phyloP scores from a whole-genome alignment of 1,140 invertebrate genomes.

The Drosophila tani region DNA sequence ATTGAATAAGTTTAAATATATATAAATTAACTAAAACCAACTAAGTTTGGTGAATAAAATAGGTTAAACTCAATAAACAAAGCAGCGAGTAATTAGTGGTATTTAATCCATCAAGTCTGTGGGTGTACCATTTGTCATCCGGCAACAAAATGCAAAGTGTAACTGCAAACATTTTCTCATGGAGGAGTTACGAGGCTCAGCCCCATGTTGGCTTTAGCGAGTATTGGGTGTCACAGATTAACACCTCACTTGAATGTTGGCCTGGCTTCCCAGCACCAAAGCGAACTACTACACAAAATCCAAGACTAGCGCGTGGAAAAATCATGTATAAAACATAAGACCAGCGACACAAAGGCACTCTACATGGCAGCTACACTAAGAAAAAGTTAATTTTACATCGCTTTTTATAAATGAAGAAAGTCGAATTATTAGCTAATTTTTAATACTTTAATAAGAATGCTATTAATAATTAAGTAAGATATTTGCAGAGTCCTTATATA shows the following conservation, averaged over 20 bases:
- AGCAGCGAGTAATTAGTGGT: background rate
- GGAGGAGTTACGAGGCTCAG: constrained; percentile 20
- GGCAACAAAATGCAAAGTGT: constrained; percentile 46
- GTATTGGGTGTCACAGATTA: constrained; percentile 74
- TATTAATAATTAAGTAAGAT: background rate
- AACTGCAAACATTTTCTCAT: constrained; percentile 9
- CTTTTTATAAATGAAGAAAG: too few species aligned
- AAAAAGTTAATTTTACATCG: background rate
- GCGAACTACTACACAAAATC: constrained; percentile 66
- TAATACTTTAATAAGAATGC: too few species aligned
- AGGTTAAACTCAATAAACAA: background rate
- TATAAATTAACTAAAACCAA: background rate
- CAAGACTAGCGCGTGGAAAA: constrained; percentile 50
- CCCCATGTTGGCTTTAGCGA: constrained; percentile 34
- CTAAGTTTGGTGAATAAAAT: background rate
- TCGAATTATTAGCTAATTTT: too few species aligned
- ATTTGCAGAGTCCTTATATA: too few species aligned
- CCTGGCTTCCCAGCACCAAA: constrained; percentile 23
- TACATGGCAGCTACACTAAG: constrained; percentile 2
- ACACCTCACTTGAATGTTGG: constrained; percentile 74
- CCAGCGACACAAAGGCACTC: constrained; percentile 54
- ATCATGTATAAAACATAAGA: constrained; percentile 80
- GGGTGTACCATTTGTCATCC: constrained; percentile 62
- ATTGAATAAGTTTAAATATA: background rate
- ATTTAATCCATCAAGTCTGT: constrained; percentile 56